Evolutionary conservation across 2,797 vertebrate species (phyloP).

Genomic region (Anas flavirostris): DNA sequence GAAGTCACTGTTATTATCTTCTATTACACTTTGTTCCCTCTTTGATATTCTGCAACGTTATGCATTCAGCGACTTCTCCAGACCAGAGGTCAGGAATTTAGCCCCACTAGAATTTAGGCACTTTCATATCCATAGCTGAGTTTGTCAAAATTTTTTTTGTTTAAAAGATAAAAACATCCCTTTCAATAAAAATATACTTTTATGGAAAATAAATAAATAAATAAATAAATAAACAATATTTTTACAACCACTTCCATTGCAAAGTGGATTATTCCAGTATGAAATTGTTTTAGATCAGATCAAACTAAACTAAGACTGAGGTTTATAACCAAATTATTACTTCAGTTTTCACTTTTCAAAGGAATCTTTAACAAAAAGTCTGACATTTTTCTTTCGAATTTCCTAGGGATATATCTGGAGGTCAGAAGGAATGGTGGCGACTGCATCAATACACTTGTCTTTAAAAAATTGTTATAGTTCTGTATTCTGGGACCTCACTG

Average conservation of each 20-base stretch:
- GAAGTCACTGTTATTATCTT: constrained; percentile 54
- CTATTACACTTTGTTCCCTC: constrained; percentile 35
- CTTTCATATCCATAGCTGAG: background rate
- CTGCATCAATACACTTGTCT: background rate
- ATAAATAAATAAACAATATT: background rate
- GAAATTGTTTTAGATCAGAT: background rate
- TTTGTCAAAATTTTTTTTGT: constrained; percentile 14
- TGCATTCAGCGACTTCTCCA: constrained; percentile 22
- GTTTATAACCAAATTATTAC: background rate
- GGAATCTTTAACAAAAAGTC: constrained; percentile 12
- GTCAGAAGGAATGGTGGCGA: background rate
- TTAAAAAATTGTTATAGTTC: background rate
- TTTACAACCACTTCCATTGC: background rate
- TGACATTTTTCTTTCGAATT: constrained; percentile 19
- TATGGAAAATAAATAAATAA: background rate
- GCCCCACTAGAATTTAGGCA: background rate
- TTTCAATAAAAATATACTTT: constrained; percentile 9
- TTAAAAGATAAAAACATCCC: background rate
- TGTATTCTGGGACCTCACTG: background rate
- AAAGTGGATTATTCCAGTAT: background rate
- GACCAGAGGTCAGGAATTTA: constrained; percentile 54
- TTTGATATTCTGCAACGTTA: constrained; percentile 37
- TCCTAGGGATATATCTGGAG: background rate
- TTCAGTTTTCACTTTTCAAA: constrained; percentile 10
- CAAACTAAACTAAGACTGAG: background rate